phyloP scores from a whole-genome alignment of 1,140 invertebrate species.

The Drosophila serrata region DNA sequence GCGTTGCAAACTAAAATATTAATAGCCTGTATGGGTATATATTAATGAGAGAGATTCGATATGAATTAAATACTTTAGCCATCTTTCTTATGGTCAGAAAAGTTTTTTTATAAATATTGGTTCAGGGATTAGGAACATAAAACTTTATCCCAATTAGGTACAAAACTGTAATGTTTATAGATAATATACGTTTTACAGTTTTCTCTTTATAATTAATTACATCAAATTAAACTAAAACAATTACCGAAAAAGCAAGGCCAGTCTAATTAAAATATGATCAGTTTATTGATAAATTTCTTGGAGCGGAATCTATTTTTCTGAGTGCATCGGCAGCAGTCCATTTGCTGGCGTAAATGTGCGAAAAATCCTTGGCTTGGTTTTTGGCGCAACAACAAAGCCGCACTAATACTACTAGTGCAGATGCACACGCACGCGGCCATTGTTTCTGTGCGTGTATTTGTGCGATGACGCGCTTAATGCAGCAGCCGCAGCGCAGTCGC shows the following conservation, averaged over 20 bases:
- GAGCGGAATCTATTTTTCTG: not conserved
- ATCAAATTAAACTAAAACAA: not conserved
- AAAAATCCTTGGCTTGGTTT: conserved; percentile 83
- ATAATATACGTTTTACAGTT: too few species aligned
- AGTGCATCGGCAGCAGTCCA: conserved; percentile 47
- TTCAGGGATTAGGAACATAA: too few species aligned
- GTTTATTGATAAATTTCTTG: too few species aligned
- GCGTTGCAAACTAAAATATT: too few species aligned
- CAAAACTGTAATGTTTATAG: too few species aligned
- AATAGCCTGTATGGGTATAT: too few species aligned
- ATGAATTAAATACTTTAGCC: too few species aligned
- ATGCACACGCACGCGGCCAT: conserved; percentile 42
- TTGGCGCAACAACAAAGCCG: conserved; percentile 76
- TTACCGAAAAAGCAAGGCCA: not conserved
- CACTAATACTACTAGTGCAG: conserved; percentile 34
- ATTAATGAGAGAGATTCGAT: too few species aligned
- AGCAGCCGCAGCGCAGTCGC: conserved; percentile 42
- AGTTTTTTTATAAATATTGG: too few species aligned
- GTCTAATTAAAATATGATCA: not conserved
- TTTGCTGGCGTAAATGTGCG: conserved; percentile 74
- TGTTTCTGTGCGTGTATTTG: conserved; percentile 29
- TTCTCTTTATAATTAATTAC: too few species aligned
- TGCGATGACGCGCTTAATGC: conserved; percentile 74
- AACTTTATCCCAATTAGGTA: too few species aligned
- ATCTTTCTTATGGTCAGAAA: too few species aligned